phyloP scores from a whole-genome alignment of 2,888 invertebrate species.

The Stenurella melanura region DNA sequence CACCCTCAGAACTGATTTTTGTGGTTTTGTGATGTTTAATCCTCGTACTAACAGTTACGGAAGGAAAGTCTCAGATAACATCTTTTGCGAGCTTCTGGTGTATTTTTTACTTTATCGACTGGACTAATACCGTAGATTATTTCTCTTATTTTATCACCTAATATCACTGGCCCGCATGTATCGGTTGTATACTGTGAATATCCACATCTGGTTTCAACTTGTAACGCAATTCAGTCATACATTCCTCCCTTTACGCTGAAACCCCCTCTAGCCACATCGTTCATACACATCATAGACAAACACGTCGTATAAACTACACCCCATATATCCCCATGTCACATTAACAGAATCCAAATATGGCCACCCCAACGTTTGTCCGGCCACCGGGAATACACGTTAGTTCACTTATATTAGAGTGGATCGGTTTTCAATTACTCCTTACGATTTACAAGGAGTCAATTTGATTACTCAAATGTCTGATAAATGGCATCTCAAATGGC shows the following conservation, averaged over 20 bases:
- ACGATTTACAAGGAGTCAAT: conserved; percentile 30
- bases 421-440: conserved; percentile 6
- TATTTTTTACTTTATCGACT: too few species aligned
- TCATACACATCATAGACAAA: conserved; percentile 21
- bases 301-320: conserved; percentile 5
- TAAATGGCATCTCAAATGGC: conserved; percentile 43
- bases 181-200: neutral
- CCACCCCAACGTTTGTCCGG: conserved; percentile 17
- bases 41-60: too few species aligned
- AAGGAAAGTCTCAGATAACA: too few species aligned
- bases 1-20: too few species aligned
- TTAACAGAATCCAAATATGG: conserved; percentile 12
- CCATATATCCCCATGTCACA: conserved; percentile 28
- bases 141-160: too few species aligned
- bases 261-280: conserved; percentile 15
- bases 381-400: conserved; percentile 25
- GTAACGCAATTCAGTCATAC: neutral
- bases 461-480: conserved; percentile 44
- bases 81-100: too few species aligned
- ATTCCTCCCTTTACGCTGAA: neutral
- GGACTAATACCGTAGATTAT: too few species aligned
- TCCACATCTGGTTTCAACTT: neutral
- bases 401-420: conserved; percentile 24
- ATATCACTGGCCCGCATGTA: too few species aligned
- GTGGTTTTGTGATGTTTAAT: too few species aligned